Evolutionary conservation across 2,797 vertebrate genomes (phyloP), one percentile per base, ranked within the genome.

Genomic region (Anabacerthia variegaticeps): DNA sequence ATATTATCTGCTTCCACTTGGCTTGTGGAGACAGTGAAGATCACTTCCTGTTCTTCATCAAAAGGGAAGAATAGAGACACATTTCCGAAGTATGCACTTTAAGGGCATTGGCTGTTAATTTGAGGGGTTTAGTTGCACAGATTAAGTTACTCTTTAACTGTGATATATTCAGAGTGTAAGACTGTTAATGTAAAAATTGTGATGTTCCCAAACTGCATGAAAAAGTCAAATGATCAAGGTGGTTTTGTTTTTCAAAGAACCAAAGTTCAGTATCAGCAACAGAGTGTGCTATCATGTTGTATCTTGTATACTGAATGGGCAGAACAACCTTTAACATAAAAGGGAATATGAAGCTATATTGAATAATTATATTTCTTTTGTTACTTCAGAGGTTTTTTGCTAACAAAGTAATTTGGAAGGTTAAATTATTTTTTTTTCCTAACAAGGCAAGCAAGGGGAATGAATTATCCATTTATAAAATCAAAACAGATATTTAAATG

Each of bases 401-500:
- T 90, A 95, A 83, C 73, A 55, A 85, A 87, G 41, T 93, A 67
- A 79, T 90, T 86, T 73, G 88, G 72, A 59, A 68, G 58, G 73
- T 90, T 89, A 83, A 94, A 77, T 80, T 5, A 88, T 62, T 32
- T 55, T 93, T 93, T 94, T 72, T 95, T 94, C 49, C 43, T 49
- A 77, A 72, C 61, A 93, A 88, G 10, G 36, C 90, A 51, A 94
- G 68, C 72, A 82, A 85, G 51, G 85, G 52, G 36, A 96, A 90
- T 94, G 90, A 95, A 87, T 97, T 80, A 81, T 62, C 91, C 59
- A 73, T 74, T 78, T 92, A 56, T 80, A 88, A 97, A 95, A 95
- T 89, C 85, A 88, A 96, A 97, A 92, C 54, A 80, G 84, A 93
- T n/a, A 73, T 85, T 96, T 93, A 95, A 87, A 85, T 91, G 75